These are phyloP conservation scores for Brenthis daphne DNA, from an alignment of 2,888 invertebrate species.

Conservation along the genomic window DNA sequence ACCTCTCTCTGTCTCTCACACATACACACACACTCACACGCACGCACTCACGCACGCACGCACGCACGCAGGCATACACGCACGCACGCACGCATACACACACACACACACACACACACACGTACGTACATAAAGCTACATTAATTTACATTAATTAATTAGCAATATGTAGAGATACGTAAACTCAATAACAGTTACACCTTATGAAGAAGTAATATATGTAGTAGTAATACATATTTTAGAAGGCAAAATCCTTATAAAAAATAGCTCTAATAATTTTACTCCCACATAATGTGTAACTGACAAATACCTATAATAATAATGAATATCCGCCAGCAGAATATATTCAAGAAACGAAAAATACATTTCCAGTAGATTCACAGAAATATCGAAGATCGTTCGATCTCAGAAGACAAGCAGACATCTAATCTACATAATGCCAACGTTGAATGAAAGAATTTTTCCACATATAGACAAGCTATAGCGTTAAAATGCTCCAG, in stretches of 20 bases:
- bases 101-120: too few species aligned
- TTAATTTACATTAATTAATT: too few species aligned
- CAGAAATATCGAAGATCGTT: slow-evolving; percentile 42
- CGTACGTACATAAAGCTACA: too few species aligned
- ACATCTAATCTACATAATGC: slow-evolving; percentile 73
- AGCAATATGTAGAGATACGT: too few species aligned
- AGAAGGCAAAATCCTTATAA: not conserved
- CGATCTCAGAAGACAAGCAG: slow-evolving; percentile 69
- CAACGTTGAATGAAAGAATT: slow-evolving; percentile 45
- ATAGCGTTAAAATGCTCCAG: not conserved
- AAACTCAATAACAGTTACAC: too few species aligned
- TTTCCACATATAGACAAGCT: slow-evolving; percentile 12
- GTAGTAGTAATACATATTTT: too few species aligned
- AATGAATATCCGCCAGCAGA: slow-evolving; percentile 27
- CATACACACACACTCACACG: too few species aligned
- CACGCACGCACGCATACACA: too few species aligned
- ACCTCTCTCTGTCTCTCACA: too few species aligned
- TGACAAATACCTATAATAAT: slow-evolving; percentile 18
- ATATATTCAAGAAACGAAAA: slow-evolving; percentile 33
- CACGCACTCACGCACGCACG: too few species aligned
- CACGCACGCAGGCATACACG: too few species aligned
- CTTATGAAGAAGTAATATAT: too few species aligned
- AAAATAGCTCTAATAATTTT: slow-evolving; percentile 7
- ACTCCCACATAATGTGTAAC: not conserved
- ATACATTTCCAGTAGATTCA: slow-evolving; percentile 35